Evolutionary conservation across 2,888 invertebrate species (phyloP), one percentile per base, ranked within the genome.

Genomic region (Caenorhabditis sinica): DNA sequence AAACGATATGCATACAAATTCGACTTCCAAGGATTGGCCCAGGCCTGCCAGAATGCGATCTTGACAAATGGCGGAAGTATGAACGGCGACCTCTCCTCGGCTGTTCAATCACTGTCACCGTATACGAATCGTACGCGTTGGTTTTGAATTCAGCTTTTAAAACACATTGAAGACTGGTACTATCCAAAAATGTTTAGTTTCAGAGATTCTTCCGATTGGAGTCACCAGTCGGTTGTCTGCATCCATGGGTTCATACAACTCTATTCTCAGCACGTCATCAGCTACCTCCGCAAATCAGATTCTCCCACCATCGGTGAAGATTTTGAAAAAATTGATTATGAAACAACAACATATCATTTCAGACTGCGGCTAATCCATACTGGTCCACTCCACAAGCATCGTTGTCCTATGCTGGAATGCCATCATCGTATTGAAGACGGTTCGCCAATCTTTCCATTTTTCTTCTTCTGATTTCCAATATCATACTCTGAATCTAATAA

Each of bases 1-100:
- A 97, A 97, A 93, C 95, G 98, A 0, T 97, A 97, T 94, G 96
- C 97, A 63, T 97, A 97, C 95, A 96, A 96, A 93, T 99, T 97
- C 94, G 97, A 97, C 94, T 98, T 97, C 74, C 88, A 91, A 73
- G 91, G 91, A 40, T 80, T 91, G 23, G 90, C 90, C 9, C 89
- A 89, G 74, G 91, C 91, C 17, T 91, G 91, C 68, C 90, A 91
- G 65, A 88, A 83, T 58, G 76, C 86, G 2, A 85, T 88, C 15
- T 36, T 80, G 83, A 82, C 82, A 66, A 76, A 68, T 36, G 80
- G 80, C 1, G 75, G 68, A 13, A 69, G 51, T 40, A 45, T 63
- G 25, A 84, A 73, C 51, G 84, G 85, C 36, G 88, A 86, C 69
- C 61, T 87, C 11, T 61, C 81, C 0, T 71, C 72, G 11, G 79